Percentiles rank a stretch among this genome's conserved stretches.
These are phyloP conservation scores for Acleris holmiana DNA, from an alignment of 2,888 invertebrate species.

Conservation along the genomic window DNA sequence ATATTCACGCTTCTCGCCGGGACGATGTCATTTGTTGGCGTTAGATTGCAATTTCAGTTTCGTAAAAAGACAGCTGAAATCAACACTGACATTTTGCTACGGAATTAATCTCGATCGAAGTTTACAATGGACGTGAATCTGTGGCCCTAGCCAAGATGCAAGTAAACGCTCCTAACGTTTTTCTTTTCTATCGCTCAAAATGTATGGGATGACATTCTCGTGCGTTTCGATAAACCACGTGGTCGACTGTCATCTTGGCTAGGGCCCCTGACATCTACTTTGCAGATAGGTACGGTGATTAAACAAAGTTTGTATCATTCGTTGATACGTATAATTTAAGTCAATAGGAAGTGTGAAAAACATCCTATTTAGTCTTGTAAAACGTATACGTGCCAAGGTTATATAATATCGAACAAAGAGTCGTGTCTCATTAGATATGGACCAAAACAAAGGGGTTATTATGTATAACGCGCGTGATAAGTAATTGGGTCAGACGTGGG, in stretches of 20 bases:
- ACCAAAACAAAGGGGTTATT: constrained; percentile 50
- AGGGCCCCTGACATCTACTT: too few species aligned
- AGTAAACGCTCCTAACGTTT: too few species aligned
- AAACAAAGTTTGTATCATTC: too few species aligned
- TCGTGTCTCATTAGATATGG: constrained; percentile 15
- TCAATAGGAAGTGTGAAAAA: background rate
- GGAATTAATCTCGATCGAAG: background rate
- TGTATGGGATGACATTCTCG: too few species aligned
- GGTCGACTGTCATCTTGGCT: too few species aligned
- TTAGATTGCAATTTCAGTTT: constrained; percentile 18
- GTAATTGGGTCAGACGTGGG: constrained; percentile 75
- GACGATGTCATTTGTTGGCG: constrained; percentile 4
- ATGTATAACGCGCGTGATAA: constrained; percentile 61
- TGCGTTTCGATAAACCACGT: too few species aligned
- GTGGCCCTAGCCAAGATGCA: too few species aligned
- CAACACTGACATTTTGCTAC: background rate
- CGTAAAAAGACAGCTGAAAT: constrained; percentile 4
- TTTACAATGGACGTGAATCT: background rate
- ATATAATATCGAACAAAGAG: constrained; percentile 27
- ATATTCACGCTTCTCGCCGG: constrained; percentile 15
- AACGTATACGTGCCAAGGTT: constrained; percentile 15
- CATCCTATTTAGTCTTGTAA: constrained; percentile 23
- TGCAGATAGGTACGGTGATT: too few species aligned
- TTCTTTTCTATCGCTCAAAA: too few species aligned
- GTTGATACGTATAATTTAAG: background rate